Percentiles rank a stretch among this genome's conserved stretches.
Conservation (phyloP, 1,140 invertebrate genomes). For the Cheumatopsyche charites region DNA sequence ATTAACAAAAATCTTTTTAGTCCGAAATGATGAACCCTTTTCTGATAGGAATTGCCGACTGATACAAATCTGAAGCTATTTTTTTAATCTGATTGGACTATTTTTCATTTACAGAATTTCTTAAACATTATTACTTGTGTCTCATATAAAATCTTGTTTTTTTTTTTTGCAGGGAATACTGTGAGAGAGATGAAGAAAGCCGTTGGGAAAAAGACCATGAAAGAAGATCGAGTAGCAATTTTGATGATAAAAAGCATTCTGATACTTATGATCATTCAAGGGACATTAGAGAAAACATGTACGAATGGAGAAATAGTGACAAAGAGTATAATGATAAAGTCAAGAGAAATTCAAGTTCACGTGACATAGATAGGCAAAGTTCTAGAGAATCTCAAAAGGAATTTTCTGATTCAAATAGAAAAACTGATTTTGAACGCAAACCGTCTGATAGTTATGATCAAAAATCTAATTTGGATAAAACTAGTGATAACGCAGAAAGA, state of each 20-base stretch:
- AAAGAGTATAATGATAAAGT: slow-evolving; percentile 54
- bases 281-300: slow-evolving; percentile 38
- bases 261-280: slow-evolving; percentile 43
- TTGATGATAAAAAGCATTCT: slow-evolving; percentile 44
- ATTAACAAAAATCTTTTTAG: background rate
- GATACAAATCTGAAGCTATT: slow-evolving; percentile 41
- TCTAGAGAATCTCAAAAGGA: slow-evolving; percentile 60
- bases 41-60: slow-evolving; percentile 49
- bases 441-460: slow-evolving; percentile 53
- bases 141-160: too few relatives aligned
- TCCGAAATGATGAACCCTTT: slow-evolving; percentile 24
- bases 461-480: slow-evolving; percentile 55
- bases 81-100: slow-evolving; percentile 23
- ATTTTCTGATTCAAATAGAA: slow-evolving; percentile 51
- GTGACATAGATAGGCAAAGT: slow-evolving; percentile 58
- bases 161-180: slow-evolving; percentile 42
- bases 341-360: slow-evolving; percentile 51
- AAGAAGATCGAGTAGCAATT: slow-evolving; percentile 43
- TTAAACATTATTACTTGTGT: slow-evolving; percentile 8
- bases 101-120: background rate
- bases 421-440: slow-evolving; percentile 57
- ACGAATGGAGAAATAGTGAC: slow-evolving; percentile 45
- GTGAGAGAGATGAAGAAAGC: slow-evolving; percentile 42
- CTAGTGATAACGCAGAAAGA: slow-evolving; percentile 59
- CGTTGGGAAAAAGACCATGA: slow-evolving; percentile 47